A percentile compares a stretch with the other conserved stretches of the same genome.
phyloP scores from a whole-genome alignment of 2,797 vertebrate species.

The Neomorphus geoffroyi region DNA sequence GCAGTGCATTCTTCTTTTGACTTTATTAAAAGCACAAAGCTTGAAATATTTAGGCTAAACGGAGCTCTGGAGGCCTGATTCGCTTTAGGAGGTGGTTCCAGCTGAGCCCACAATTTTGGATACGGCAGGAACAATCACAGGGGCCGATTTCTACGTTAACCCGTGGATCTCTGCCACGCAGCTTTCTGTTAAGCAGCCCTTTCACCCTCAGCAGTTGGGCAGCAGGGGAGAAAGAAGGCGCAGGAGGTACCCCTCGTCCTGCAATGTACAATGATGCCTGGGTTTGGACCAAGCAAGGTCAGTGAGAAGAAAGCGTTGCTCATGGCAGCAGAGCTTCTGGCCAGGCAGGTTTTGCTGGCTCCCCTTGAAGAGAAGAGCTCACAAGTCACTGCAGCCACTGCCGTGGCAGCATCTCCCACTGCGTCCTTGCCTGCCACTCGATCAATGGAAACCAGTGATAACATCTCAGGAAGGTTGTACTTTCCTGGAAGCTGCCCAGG shows the following conservation, averaged over 20 bases:
- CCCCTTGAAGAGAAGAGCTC: not conserved
- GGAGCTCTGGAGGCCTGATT: not conserved
- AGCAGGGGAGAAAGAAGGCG: not conserved
- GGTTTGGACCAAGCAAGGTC: not conserved
- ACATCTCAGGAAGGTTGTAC: not conserved
- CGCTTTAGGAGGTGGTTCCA: not conserved
- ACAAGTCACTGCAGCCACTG: accelerated
- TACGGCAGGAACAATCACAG: accelerated
- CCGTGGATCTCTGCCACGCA: accelerated
- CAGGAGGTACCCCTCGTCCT: not conserved
- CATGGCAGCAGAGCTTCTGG: accelerated
- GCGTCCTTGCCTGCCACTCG: accelerated
- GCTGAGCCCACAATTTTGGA: not conserved
- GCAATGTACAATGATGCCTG: accelerated
- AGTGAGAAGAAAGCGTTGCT: not conserved
- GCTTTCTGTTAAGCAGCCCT: accelerated
- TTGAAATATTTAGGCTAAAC: not conserved
- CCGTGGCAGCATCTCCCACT: not conserved
- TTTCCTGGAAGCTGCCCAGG: not conserved
- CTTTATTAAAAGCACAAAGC: not conserved
- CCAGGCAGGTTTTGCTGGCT: not conserved
- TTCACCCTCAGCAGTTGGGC: accelerated
- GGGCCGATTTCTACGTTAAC: not conserved
- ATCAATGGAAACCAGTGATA: accelerated
- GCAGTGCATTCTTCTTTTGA: not conserved